Base-by-base conservation (phyloP, 2,113 vertebrate species). In the Cinclus mexicanus region DNA sequence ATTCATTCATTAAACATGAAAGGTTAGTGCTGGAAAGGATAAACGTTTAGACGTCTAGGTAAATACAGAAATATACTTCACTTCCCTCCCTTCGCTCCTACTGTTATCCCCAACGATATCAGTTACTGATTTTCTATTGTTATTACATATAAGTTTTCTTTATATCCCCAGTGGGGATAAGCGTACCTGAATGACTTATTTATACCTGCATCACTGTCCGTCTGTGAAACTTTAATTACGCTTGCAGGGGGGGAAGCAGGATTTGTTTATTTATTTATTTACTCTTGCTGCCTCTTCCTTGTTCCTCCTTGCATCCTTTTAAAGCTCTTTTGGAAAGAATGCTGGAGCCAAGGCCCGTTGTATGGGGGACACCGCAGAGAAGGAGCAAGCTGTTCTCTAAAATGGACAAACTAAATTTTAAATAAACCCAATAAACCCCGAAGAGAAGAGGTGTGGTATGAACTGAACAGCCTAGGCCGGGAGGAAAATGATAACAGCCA, bases 1-100 rank as follows among this genome's bases (percentile, higher is more conserved):
- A 98, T 98, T 98, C 95, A 97, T 97, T 97, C 93, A 97, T 97
- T 97, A 97, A 97, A 97, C 95, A 97, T 97, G 95, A 97, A 97
- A 98, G 96, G 89, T 95, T 97, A 90, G 60, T 68, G 95, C 85
- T 88, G 63, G 89, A 93, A 77, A 92, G 69, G 70, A 75, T 89
- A 94, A 96, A 68, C 39, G 63, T 95, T 96, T 81, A 89, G 83
- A 87, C 10, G 11, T 80, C 65, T 78, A 97, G 91, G 94, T 96
- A 95, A 91, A 87, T 76, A 71, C 28, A 87, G 81, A 83, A 94
- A 78, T 72, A 39, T 39, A 67, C 41, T 86, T 78, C 42, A 31
- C 31, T 76, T 56, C 13, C 12, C 37, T 89, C 37, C 4, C n/a
- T 72, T 84, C 9, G 4, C 56, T 95, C 41, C 56, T 23, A 20